Evolutionary conservation across 2,888 invertebrate genomes (phyloP).

Genomic region (Melanophora roralis): DNA sequence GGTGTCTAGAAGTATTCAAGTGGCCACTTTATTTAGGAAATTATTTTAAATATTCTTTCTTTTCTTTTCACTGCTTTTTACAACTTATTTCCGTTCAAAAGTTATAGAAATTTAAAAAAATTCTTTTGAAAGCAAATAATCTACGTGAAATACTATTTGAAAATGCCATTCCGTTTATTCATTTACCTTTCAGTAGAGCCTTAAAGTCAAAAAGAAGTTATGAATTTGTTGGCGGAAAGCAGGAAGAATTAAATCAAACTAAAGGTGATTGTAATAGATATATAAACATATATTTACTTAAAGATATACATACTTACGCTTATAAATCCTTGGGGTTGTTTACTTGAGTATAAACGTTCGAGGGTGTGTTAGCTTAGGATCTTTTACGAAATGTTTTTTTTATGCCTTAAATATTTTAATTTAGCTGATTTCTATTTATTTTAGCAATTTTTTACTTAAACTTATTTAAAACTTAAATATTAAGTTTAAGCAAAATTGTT

Average conservation of each 20-base stretch:
- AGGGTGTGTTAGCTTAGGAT: background rate
- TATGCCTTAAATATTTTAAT: conserved; percentile 41
- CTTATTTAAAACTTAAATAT: too few species aligned
- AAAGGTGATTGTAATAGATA: background rate
- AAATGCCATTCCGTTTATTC: conserved; percentile 1
- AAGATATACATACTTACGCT: too few species aligned
- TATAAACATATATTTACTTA: too few species aligned
- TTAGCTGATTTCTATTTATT: conserved; percentile 31
- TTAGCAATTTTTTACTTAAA: too few species aligned
- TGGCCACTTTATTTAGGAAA: conserved; percentile 49
- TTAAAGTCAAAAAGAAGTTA: background rate
- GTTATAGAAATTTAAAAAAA: conserved; percentile 9
- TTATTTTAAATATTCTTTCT: conserved; percentile 45
- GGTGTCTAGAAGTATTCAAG: conserved; percentile 25
- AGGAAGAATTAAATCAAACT: background rate
- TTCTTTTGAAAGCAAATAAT: conserved; percentile 10
- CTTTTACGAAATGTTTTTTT: conserved; percentile 7
- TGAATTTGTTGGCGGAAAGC: background rate
- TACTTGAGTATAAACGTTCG: background rate
- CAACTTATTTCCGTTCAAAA: conserved; percentile 31
- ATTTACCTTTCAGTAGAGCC: background rate
- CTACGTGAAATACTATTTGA: conserved; percentile 16
- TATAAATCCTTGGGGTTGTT: conserved; percentile 17
- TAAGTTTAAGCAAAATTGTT: conserved; percentile 21
- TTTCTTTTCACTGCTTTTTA: background rate